phyloP scores from a whole-genome alignment of 2,888 invertebrate species.

The Calliphora vomitoria region DNA sequence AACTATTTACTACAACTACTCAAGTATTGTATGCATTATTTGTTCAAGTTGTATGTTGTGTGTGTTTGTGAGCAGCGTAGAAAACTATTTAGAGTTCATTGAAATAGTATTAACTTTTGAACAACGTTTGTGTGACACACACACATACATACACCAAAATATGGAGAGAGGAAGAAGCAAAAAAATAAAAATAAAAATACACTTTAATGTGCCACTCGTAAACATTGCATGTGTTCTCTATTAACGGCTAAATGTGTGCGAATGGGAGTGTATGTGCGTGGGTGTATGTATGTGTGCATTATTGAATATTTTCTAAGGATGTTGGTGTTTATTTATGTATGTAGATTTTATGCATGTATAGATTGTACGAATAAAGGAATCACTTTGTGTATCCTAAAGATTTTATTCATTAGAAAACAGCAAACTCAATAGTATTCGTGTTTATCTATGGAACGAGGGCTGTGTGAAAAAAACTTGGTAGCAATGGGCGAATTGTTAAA shows the following conservation, averaged over 20 bases:
- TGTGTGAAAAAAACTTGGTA: not conserved
- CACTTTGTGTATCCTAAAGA: constrained; percentile 12
- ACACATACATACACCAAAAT: not conserved
- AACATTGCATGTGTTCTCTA: constrained; percentile 28
- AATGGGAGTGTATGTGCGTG: not conserved
- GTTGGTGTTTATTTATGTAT: constrained; percentile 43
- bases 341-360: constrained; percentile 30
- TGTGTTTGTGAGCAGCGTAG: not conserved
- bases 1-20: constrained; percentile 52
- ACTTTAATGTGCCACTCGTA: constrained; percentile 3
- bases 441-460: constrained; percentile 13
- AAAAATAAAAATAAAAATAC: not conserved
- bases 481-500: not conserved
- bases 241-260: constrained; percentile 15
- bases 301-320: constrained; percentile 51
- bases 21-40: constrained; percentile 37
- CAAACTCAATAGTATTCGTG: not conserved
- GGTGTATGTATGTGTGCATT: not conserved
- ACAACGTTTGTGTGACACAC: constrained; percentile 32
- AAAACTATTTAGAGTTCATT: constrained; percentile 70
- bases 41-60: constrained; percentile 3
- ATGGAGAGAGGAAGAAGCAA: not conserved
- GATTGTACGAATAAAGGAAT: constrained; percentile 35
- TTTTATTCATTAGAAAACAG: constrained; percentile 32
- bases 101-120: constrained; percentile 63